Conservation (phyloP, 2,113 vertebrate genomes). For the Muntiacus reevesi region DNA sequence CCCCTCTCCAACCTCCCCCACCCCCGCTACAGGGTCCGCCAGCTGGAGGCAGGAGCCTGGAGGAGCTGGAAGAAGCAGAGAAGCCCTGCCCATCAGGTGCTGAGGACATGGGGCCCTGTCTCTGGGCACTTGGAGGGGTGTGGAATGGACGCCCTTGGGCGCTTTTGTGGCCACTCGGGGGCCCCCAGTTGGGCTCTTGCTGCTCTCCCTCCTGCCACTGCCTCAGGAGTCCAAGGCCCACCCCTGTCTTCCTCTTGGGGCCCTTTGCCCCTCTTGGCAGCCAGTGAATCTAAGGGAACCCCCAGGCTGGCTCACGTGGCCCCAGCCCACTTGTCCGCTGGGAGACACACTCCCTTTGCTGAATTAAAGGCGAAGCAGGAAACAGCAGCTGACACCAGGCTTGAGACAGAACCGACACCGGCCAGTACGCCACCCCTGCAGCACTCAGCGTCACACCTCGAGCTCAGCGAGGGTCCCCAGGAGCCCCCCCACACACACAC, state of each 20-base stretch:
- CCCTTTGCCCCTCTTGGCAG: not conserved
- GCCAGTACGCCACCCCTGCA: not conserved
- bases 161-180: not conserved
- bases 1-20: not conserved
- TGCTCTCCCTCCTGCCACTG: not conserved
- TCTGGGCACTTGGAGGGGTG: not conserved
- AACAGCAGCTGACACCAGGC: accelerated
- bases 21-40: not conserved
- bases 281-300: accelerated
- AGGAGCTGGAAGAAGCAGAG: not conserved
- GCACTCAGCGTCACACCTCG: not conserved
- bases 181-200: accelerated
- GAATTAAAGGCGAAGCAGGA: not conserved
- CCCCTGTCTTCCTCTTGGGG: not conserved
- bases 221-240: not conserved
- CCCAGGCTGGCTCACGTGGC: not conserved
- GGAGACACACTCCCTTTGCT: not conserved
- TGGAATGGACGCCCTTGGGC: not conserved
- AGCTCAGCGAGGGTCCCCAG: not conserved
- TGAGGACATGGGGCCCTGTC: not conserved
- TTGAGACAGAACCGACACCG: not conserved
- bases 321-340: not conserved
- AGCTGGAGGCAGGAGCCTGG: not conserved
- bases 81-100: not conserved
- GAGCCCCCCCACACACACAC: not conserved